Base-by-base conservation (phyloP, 2,797 vertebrate species). In the Sus cebifrons region DNA sequence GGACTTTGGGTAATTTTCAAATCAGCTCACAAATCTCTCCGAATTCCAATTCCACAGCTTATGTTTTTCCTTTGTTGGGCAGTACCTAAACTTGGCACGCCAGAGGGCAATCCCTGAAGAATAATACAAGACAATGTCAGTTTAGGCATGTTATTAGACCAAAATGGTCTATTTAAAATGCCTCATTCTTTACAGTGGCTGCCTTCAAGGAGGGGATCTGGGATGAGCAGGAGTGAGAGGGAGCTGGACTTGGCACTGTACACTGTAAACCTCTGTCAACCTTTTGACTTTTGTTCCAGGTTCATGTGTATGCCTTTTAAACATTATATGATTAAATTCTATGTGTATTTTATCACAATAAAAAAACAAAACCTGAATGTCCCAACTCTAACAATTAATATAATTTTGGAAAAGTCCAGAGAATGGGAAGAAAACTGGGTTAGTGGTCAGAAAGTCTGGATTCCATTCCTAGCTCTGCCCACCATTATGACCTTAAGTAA, bases 1-100 rank as follows among this genome's bases (percentile, higher is more conserved):
- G 27, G 74, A 70, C n/a, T 83, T 49, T 10, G 54, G 85, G 90
- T 71, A 85, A 89, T 83, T 97, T 96, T 84, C 82, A 94, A 88
- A 70, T 32, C 58, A 86, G 71, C 68, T 79, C 78, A 83, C 44
- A 93, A 78, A 68, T 83, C 23, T 49, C 56, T 70, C n/a, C 79
- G 70, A 62, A 86, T 83, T 90, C 74, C 56, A 89, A 75, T n/a
- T 74, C 89, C 18, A 81, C 1, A 5, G 88, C 29, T 92, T 96
- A 56, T 16, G 49, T 67, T 86, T 84, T 71, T 70, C 64, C 86
- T 73, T 79, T 58, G n/a, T 20, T 64, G 64, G 71, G 77, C 68
- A 85, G 65, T 52, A 64, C 71, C 91, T 89, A 75, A 86, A 60
- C 29, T 74, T 74, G 83, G 86, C 56, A 94, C 62, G 86, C 71